Percentiles rank a stretch among this genome's conserved stretches.
These are phyloP conservation scores for Acanthornis magna DNA, from an alignment of 2,797 vertebrate genomes.

Conservation along the genomic window DNA sequence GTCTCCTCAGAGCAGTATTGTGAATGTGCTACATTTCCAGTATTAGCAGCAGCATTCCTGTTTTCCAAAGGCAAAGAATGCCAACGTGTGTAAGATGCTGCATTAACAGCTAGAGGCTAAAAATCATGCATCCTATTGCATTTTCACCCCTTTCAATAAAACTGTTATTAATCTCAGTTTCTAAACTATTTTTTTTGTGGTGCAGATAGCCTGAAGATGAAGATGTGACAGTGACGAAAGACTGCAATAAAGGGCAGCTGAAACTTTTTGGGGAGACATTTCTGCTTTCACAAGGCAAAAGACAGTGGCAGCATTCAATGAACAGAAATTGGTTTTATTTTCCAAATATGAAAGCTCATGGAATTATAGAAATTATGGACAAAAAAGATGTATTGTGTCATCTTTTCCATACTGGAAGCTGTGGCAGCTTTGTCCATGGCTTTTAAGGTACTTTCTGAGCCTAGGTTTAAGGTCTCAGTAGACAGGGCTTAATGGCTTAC, in stretches of 20 bases:
- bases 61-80: slow-evolving; percentile 3
- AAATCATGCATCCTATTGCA: slow-evolving; percentile 36
- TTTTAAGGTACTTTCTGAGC: not conserved
- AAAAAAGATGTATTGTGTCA: slow-evolving; percentile 6
- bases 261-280: slow-evolving; percentile 47
- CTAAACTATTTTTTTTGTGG: slow-evolving; percentile 2
- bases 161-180: slow-evolving; percentile 42
- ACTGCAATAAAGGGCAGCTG: slow-evolving; percentile 52
- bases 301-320: not conserved
- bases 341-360: slow-evolving; percentile 30
- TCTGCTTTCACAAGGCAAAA: slow-evolving; percentile 22
- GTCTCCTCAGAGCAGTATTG: not conserved
- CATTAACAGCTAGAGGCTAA: slow-evolving; percentile 16
- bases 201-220: slow-evolving; percentile 38
- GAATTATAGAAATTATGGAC: slow-evolving; percentile 25
- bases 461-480: not conserved
- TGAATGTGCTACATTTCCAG: not conserved
- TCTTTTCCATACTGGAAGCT: slow-evolving; percentile 18
- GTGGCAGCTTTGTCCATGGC: not conserved
- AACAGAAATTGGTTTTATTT: slow-evolving; percentile 49
- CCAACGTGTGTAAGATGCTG: not conserved
- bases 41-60: not conserved
- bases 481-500: not conserved
- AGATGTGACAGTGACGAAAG: slow-evolving; percentile 55
- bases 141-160: slow-evolving; percentile 33